Evolutionary conservation across 2,888 invertebrate species (phyloP), one percentile per base, ranked within the genome.

Genomic region (Drosophila silvestris): DNA sequence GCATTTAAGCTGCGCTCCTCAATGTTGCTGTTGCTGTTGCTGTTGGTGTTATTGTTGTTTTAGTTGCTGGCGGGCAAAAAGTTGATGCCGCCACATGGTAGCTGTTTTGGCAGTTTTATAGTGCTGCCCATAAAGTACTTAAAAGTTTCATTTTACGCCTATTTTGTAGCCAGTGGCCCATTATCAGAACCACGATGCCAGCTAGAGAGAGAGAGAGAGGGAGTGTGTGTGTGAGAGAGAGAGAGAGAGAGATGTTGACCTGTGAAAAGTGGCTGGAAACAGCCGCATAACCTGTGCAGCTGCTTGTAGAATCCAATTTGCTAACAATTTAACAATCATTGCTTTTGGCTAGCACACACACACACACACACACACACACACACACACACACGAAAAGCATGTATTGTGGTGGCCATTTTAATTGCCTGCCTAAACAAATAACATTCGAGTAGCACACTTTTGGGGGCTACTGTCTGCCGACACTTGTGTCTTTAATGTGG

Each of bases 131-230:
- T 90, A 91, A 91, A 91, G 89, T 90, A 83, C 91, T 91, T 91
- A 90, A 91, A 91, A 91, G 91, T 91, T 91, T 91, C 87, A 89
- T 91, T 91, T 91, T 87, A 91, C 89, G 91, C 91, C 91, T 91
- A 89, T 90, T 91, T 89, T 79, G 87, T 71, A 78, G 81, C 80
- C 79, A 81, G 75, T 70, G 82, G 70, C 75, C 91, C 85, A 86
- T 89, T 89, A 89, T 89, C 82, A 70, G 69, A 70, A 72, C 52
- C 70, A 72, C 62, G 33, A 41, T 65, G 22, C 22, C 28, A 44
- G 26, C 9, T 5, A 41, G 51, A 69, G 78, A 28, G 56, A 39
- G 19, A 28, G 26, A 16, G 16, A 51, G 28, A n/a, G 19, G 12
- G 19, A 12, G 44, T n/a, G 41, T n/a, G 22, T 19, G 26, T 5